phyloP scores from a whole-genome alignment of 1,140 invertebrate genomes.

The Neodiprion pinetum region DNA sequence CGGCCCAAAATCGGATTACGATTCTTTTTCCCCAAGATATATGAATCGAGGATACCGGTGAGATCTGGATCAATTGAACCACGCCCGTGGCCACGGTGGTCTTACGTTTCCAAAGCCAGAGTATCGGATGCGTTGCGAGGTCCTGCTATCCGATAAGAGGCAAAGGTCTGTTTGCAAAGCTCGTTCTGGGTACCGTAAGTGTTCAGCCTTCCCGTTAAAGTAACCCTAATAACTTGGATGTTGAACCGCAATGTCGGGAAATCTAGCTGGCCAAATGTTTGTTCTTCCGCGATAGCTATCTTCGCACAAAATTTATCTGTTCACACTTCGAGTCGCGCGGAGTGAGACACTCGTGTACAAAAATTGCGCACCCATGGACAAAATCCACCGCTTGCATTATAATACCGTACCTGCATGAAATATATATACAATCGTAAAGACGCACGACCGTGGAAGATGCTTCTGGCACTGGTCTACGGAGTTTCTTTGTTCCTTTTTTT shows the following conservation, averaged over 20 bases:
- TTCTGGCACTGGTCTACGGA: neutral
- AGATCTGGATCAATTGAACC: neutral
- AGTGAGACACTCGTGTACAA: too few species aligned
- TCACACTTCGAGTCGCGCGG: too few species aligned
- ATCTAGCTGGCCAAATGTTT: neutral
- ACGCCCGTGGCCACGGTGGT: neutral
- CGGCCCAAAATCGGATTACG: too few species aligned
- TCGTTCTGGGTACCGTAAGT: neutral
- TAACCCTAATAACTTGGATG: slow-evolving; percentile 2
- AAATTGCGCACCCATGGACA: too few species aligned
- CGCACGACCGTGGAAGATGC: neutral
- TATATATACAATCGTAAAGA: neutral
- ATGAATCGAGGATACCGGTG: neutral
- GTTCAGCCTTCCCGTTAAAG: neutral
- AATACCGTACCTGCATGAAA: neutral
- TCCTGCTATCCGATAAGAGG: slow-evolving; percentile 1
- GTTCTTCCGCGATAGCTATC: neutral
- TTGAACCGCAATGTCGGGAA: neutral
- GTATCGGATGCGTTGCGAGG: neutral
- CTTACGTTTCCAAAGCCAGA: neutral
- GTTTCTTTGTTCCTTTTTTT: neutral
- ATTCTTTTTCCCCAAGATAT: neutral
- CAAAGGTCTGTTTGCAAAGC: neutral
- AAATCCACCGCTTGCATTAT: neutral
- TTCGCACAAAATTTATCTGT: neutral